A percentile compares a stretch with the other conserved stretches of the same genome.
These are phyloP conservation scores for Dioctria rufipes DNA, from an alignment of 2,888 invertebrate genomes.

Conservation along the genomic window DNA sequence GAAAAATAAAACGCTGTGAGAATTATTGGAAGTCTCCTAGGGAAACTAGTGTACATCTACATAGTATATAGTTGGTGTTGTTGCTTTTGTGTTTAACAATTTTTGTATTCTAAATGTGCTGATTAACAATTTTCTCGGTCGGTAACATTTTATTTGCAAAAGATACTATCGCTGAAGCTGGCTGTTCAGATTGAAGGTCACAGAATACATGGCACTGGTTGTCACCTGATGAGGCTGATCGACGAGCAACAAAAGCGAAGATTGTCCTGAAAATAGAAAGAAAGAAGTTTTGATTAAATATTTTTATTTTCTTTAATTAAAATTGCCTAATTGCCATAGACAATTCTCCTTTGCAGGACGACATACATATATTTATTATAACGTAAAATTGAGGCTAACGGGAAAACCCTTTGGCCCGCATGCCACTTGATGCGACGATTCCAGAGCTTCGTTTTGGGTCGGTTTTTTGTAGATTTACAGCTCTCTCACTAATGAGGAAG, in stretches of 20 bases:
- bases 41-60: not conserved
- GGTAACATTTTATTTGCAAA: constrained; percentile 70
- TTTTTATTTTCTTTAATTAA: not conserved
- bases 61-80: not conserved
- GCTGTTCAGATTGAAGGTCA: constrained; percentile 92
- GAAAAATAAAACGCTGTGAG: not conserved
- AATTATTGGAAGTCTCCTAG: not conserved
- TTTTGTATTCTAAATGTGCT: constrained; percentile 48
- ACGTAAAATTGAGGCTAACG: no score
- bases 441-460: no score
- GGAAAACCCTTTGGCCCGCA: no score
- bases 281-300: constrained; percentile 1
- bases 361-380: no score
- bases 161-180: constrained; percentile 94
- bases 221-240: constrained; percentile 87
- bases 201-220: constrained; percentile 99
- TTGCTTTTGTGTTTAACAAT: not conserved
- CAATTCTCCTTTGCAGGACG: no score
- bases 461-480: no score
- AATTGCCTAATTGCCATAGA: no score
- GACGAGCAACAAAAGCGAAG: constrained; percentile 96
- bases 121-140: constrained; percentile 65
- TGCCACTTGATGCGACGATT: no score
- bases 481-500: no score
- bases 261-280: constrained; percentile 78